Percentiles rank a stretch among this genome's conserved stretches.
These are phyloP conservation scores for Megamerina dolium DNA, from an alignment of 2,888 invertebrate species.

Conservation along the genomic window DNA sequence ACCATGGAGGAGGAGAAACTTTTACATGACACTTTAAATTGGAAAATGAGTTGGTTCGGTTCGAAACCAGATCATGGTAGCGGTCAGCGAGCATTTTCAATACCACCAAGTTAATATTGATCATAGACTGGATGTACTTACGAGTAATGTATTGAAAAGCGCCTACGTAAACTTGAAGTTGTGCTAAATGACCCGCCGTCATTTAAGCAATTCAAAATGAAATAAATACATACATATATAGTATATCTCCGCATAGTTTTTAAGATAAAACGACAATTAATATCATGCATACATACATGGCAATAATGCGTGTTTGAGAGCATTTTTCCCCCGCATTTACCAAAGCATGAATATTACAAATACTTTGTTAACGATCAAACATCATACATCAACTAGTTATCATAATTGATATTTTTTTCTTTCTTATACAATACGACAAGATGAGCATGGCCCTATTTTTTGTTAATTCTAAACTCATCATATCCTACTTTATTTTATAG, in stretches of 20 bases:
- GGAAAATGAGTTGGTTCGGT: slow-evolving; percentile 52
- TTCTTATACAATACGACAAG: too few species aligned
- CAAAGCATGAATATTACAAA: neutral
- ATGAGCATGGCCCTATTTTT: too few species aligned
- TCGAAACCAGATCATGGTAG: slow-evolving; percentile 55
- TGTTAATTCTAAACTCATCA: too few species aligned
- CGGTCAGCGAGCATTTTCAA: slow-evolving; percentile 54
- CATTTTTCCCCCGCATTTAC: too few species aligned
- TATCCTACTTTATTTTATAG: too few species aligned
- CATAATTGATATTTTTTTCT: too few species aligned
- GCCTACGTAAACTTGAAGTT: neutral
- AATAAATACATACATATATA: neutral
- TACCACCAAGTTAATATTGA: slow-evolving; percentile 57
- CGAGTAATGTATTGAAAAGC: neutral
- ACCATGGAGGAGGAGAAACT: slow-evolving; percentile 81
- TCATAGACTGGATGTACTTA: too few species aligned
- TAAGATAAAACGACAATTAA: too few species aligned
- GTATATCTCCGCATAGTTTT: neutral
- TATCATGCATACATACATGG: too few species aligned
- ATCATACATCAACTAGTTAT: neutral
- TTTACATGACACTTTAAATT: slow-evolving; percentile 55
- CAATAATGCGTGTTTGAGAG: too few species aligned
- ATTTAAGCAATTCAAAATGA: neutral
- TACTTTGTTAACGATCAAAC: neutral
- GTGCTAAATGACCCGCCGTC: neutral